Evolutionary conservation across 2,888 invertebrate species (phyloP).

Genomic region (Boloria selene): DNA sequence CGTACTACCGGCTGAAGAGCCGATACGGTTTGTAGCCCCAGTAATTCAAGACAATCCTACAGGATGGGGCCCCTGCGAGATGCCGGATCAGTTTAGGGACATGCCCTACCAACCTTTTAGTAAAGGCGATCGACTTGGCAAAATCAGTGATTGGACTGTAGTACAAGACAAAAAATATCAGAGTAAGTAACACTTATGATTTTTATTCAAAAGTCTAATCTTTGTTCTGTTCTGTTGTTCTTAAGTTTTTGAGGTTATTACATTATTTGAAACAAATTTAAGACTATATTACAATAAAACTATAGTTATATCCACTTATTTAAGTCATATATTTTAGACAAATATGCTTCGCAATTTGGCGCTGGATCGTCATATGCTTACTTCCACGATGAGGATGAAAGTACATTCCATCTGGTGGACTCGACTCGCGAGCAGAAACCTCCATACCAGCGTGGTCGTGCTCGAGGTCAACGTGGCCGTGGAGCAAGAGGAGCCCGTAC

Average conservation of each 20-base stretch:
- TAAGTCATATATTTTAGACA: constrained; percentile 79
- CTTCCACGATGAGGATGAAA: constrained; percentile 99
- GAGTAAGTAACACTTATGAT: constrained; percentile 81
- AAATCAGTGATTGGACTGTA: constrained; percentile 99
- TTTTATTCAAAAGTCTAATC: neutral
- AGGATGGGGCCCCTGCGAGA: constrained; percentile 98
- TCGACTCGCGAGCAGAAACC: constrained; percentile 94
- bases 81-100: constrained; percentile 96
- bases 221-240: too few relatives aligned
- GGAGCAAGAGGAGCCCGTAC: constrained; percentile 86
- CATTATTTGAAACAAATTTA: neutral
- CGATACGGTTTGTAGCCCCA: constrained; percentile 87
- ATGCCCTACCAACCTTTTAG: constrained; percentile 99
- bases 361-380: constrained; percentile 98
- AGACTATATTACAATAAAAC: neutral
- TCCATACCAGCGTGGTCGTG: constrained; percentile 95
- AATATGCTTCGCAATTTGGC: constrained; percentile 95
- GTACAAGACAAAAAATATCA: constrained; percentile 97
- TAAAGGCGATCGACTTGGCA: constrained; percentile 98
- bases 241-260: constrained; percentile 42
- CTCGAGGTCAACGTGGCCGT: constrained; percentile 89
- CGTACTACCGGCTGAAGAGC: constrained; percentile 81
- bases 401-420: constrained; percentile 98
- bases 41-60: constrained; percentile 91
- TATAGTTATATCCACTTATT: neutral